Base-by-base conservation (phyloP, 2,888 invertebrate genomes). In the Microchrysa polita region DNA sequence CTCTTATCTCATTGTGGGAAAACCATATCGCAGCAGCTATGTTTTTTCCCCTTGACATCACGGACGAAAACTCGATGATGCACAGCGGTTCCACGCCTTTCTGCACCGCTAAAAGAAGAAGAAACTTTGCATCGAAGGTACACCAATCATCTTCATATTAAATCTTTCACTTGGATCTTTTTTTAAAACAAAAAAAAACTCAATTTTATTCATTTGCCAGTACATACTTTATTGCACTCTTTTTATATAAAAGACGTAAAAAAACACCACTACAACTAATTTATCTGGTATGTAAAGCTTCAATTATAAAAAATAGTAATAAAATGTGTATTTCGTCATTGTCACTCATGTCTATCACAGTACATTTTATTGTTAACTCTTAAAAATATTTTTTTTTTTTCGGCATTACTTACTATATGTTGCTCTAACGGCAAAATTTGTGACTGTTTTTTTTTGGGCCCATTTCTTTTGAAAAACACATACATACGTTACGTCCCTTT, bases 261-360 rank as follows among this genome's bases (percentile, higher is more conserved):
- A 42, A 48, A 48, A 48, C 27, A 34, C 48, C 48, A 48, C 48
- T 48, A 48, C 10, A 2, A 48, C 10, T n/a, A n/a, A 10, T n/a
- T 42, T 48, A 48, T 12, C 48, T 48, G 14, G 16, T 48, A 48
- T n/a, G 48, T 48, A 48, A 48, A 48, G 48, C 48, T 48, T n/a
- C 48, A 48, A n/a, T 48, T 48, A 12, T 48, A 48, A 2, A 48
- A 48, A 48, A 48, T 5, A 34, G 27, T 34, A 34, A n/a, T n/a
- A n/a, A 34, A 7, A 34, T 10, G 12, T 48, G 14, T 42, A 42
- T 48, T 34, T 34, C 48, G 4, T 5, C 4, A 48, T 48, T 48
- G 27, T 34, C 16, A 48, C 16, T 48, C 2, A 48, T 7, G 48
- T 48, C 48, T 48, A 48, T 48, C 48, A 48, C 48, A 48, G 48